Evolutionary conservation across 2,113 vertebrate species (phyloP).

Genomic region (Brachypteracias leptosomus): DNA sequence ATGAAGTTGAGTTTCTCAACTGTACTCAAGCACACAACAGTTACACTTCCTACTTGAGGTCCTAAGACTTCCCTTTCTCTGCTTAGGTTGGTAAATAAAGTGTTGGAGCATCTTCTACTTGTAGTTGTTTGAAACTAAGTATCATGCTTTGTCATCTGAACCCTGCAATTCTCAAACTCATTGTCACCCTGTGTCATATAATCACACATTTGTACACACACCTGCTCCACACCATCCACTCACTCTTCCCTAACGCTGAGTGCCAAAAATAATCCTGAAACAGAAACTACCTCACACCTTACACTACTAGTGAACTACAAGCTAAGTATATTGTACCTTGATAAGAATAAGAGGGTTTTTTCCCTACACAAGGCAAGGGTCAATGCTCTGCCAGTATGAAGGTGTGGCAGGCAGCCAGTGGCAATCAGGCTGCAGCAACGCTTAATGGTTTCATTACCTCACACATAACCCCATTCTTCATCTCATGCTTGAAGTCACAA

Average conservation of each 20-base stretch:
- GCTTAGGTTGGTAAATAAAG: neutral
- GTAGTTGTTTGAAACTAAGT: neutral
- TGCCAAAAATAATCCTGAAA: neutral
- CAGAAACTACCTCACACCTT: neutral
- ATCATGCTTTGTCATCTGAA: neutral
- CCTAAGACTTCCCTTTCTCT: neutral
- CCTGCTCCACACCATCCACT: neutral
- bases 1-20: neutral
- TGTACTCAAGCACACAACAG: accelerated
- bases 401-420: neutral
- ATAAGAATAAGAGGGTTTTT: neutral
- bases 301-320: neutral
- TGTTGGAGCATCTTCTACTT: neutral
- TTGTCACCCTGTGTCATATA: neutral
- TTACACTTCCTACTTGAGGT: neutral
- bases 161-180: neutral
- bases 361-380: neutral
- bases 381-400: neutral
- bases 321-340: neutral
- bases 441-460: neutral
- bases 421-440: neutral
- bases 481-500: neutral
- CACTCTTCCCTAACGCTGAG: neutral
- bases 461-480: neutral
- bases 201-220: neutral